These are phyloP conservation scores for Euphonia xanthogaster DNA, from an alignment of 2,797 vertebrate species.

Conservation along the genomic window DNA sequence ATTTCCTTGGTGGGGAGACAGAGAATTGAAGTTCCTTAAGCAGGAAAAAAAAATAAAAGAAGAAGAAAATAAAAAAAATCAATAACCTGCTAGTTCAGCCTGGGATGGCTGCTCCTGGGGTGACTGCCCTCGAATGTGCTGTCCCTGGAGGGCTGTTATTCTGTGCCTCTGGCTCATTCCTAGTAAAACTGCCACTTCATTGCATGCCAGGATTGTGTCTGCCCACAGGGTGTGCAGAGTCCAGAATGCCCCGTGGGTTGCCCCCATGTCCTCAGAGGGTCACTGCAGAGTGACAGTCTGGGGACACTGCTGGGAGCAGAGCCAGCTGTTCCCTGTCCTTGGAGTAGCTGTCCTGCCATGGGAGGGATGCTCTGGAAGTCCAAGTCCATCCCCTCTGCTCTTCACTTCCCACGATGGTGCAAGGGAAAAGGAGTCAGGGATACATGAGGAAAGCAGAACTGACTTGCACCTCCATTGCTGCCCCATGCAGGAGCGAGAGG, in stretches of 20 bases:
- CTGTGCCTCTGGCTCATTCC: background rate
- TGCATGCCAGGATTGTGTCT: background rate
- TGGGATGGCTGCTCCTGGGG: background rate
- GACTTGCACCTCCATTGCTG: background rate
- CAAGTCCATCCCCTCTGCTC: background rate
- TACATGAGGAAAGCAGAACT: background rate
- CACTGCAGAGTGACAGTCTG: background rate
- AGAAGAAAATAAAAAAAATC: fast-evolving
- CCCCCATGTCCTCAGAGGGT: background rate
- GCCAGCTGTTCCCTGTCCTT: background rate
- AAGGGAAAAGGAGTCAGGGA: background rate
- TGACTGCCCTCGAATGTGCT: background rate
- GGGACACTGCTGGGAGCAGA: background rate
- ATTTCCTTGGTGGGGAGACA: conserved; percentile 34
- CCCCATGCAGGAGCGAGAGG: background rate
- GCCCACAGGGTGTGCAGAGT: background rate
- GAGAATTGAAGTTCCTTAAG: background rate
- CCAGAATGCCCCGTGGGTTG: background rate
- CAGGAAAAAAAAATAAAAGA: no score
- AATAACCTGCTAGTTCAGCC: background rate
- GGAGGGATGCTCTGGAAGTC: background rate
- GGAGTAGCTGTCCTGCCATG: fast-evolving
- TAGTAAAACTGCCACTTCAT: background rate
- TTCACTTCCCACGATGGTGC: fast-evolving
- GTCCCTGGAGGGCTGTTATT: background rate